A percentile compares a stretch with the other conserved stretches of the same genome.
These are phyloP conservation scores for Ancistrus triradiatus DNA, from an alignment of 2,113 vertebrate genomes.

Conservation along the genomic window DNA sequence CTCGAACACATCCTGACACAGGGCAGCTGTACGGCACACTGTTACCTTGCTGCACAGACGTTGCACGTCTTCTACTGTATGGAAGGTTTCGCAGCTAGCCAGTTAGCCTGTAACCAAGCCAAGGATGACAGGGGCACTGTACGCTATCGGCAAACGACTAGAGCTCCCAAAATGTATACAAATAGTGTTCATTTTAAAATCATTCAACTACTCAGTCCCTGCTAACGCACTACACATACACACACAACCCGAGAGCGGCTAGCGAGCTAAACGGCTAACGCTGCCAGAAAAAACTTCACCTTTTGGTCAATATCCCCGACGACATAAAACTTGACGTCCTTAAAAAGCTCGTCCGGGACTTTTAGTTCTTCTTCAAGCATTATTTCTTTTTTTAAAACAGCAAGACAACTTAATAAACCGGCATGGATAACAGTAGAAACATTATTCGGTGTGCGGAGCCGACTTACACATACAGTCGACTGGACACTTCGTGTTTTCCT, in stretches of 20 bases:
- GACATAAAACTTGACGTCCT: slow-evolving; percentile 94
- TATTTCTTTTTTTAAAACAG: slow-evolving; percentile 30
- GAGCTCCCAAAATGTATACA: too few species aligned
- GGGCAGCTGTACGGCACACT: neutral
- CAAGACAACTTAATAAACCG: slow-evolving; percentile 11
- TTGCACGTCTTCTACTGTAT: too few species aligned
- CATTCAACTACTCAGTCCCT: too few species aligned
- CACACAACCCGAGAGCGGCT: too few species aligned
- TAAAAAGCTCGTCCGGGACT: slow-evolving; percentile 86
- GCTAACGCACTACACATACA: too few species aligned
- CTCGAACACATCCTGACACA: too few species aligned
- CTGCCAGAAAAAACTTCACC: slow-evolving; percentile 64
- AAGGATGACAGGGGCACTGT: too few species aligned
- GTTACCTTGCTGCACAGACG: neutral
- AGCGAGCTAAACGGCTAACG: slow-evolving; percentile 44
- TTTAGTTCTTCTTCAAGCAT: slow-evolving; percentile 75
- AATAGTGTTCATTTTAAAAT: too few species aligned
- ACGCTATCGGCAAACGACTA: too few species aligned
- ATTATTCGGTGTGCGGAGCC: slow-evolving; percentile 9
- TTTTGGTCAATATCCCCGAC: slow-evolving; percentile 93
- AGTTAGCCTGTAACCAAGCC: too few species aligned
- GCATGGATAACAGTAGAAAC: slow-evolving; percentile 15
- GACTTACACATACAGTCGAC: neutral
- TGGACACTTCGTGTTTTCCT: slow-evolving; percentile 11
- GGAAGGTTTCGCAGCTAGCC: neutral